Percentiles rank a stretch among this genome's conserved stretches.
These are phyloP conservation scores for Erebia palarica DNA, from an alignment of 2,888 invertebrate species.

Conservation along the genomic window DNA sequence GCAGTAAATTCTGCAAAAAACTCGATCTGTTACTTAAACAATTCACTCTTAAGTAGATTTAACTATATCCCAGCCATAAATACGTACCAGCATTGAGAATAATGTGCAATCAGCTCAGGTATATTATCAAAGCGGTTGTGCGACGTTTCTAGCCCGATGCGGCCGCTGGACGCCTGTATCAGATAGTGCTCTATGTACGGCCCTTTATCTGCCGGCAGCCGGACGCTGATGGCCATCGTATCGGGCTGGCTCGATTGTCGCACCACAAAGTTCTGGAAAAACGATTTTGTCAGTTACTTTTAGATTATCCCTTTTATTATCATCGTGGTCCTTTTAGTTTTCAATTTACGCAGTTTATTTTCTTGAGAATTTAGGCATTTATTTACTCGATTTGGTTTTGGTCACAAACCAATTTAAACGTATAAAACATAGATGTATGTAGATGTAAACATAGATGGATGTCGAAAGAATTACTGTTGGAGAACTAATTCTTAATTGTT, in stretches of 20 bases:
- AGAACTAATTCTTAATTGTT: too few relatives aligned
- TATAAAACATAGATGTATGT: too few relatives aligned
- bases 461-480: too few relatives aligned
- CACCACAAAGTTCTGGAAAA: conserved; percentile 94
- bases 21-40: too few relatives aligned
- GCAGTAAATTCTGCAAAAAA: too few relatives aligned
- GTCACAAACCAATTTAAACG: too few relatives aligned
- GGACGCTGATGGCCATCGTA: conserved; percentile 97
- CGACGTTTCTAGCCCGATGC: conserved; percentile 95
- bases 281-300: not conserved
- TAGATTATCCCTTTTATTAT: not conserved
- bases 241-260: conserved; percentile 96
- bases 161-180: conserved; percentile 91
- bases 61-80: not conserved
- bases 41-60: not conserved
- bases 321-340: not conserved
- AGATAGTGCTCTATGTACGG: conserved; percentile 98
- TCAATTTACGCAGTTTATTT: not conserved
- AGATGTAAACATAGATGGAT: too few relatives aligned
- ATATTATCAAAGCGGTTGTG: conserved; percentile 96
- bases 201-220: conserved; percentile 92
- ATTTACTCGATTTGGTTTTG: too few relatives aligned
- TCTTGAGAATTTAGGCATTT: too few relatives aligned
- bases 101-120: conserved; percentile 95
- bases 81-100: conserved; percentile 93